Evolutionary conservation across 1,140 invertebrate species (phyloP).

Genomic region (Conus ventricosus): DNA sequence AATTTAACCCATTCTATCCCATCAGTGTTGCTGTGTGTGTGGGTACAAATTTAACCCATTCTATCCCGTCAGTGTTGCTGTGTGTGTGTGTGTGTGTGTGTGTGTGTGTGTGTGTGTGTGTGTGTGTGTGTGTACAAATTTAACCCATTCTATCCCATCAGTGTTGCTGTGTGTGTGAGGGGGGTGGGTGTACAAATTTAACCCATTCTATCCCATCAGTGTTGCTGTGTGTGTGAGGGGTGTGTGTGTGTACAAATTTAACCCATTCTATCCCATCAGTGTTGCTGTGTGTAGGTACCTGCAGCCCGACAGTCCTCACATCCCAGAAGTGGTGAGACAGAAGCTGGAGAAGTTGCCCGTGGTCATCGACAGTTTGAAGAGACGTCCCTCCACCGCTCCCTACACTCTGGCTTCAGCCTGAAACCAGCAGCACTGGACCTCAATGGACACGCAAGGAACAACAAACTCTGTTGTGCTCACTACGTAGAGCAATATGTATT

Average conservation of each 20-base stretch:
- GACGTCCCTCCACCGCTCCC: constrained; percentile 3
- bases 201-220: background rate
- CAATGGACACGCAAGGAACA: no score
- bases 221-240: background rate
- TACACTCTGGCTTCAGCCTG: background rate
- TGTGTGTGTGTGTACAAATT: background rate
- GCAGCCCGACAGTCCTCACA: constrained; percentile 53
- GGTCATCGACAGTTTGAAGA: constrained; percentile 59
- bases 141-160: no score
- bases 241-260: background rate
- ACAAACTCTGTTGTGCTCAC: no score
- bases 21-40: constrained; percentile 19
- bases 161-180: constrained; percentile 39
- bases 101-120: background rate
- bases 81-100: background rate
- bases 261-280: no score
- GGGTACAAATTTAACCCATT: background rate
- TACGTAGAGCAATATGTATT: no score
- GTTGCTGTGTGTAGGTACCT: constrained; percentile 56
- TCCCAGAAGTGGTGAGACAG: constrained; percentile 63
- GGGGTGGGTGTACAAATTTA: constrained; percentile 50
- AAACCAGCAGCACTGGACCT: background rate
- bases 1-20: no score
- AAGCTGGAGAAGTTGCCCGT: constrained; percentile 65
- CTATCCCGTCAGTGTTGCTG: background rate